These are phyloP conservation scores for Mongoloraphidia duomilia DNA, from an alignment of 2,888 invertebrate species.

Conservation along the genomic window DNA sequence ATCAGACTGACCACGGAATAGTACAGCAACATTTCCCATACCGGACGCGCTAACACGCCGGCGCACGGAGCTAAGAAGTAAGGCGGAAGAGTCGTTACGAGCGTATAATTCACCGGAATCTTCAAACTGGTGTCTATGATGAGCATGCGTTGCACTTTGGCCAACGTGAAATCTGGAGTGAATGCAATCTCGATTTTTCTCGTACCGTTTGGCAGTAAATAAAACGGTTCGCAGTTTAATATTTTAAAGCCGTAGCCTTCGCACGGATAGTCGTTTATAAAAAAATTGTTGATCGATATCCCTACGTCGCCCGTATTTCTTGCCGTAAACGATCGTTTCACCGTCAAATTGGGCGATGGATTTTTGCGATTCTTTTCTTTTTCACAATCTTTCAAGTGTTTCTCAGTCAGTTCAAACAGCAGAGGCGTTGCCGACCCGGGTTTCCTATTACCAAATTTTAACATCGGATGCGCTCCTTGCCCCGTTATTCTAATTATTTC, in stretches of 20 bases:
- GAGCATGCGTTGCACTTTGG: slow-evolving; percentile 51
- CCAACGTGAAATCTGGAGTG: slow-evolving; percentile 74
- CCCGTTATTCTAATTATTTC: slow-evolving; percentile 75
- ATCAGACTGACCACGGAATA: slow-evolving; percentile 44
- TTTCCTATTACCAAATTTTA: slow-evolving; percentile 77
- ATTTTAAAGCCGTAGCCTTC: slow-evolving; percentile 70
- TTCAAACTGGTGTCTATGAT: slow-evolving; percentile 46
- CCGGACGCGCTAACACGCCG: slow-evolving; percentile 51
- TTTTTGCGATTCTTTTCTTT: slow-evolving; percentile 25
- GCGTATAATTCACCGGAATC: slow-evolving; percentile 46
- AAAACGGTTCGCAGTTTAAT: slow-evolving; percentile 57
- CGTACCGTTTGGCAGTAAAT: slow-evolving; percentile 55
- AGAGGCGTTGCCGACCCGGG: slow-evolving; percentile 64
- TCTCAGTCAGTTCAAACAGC: slow-evolving; percentile 59
- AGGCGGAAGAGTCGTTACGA: slow-evolving; percentile 46
- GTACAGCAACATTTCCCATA: slow-evolving; percentile 61
- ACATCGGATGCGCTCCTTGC: slow-evolving; percentile 71
- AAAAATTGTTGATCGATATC: slow-evolving; percentile 55
- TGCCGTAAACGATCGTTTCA: slow-evolving; percentile 68
- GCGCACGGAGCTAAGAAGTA: slow-evolving; percentile 55
- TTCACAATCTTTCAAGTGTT: slow-evolving; percentile 42
- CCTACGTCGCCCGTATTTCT: slow-evolving; percentile 84
- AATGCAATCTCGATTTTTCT: slow-evolving; percentile 73
- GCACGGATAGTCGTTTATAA: slow-evolving; percentile 51
- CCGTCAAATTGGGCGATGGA: slow-evolving; percentile 48